Base-by-base conservation (phyloP, 1,140 invertebrate genomes). In the Drosophila erecta region DNA sequence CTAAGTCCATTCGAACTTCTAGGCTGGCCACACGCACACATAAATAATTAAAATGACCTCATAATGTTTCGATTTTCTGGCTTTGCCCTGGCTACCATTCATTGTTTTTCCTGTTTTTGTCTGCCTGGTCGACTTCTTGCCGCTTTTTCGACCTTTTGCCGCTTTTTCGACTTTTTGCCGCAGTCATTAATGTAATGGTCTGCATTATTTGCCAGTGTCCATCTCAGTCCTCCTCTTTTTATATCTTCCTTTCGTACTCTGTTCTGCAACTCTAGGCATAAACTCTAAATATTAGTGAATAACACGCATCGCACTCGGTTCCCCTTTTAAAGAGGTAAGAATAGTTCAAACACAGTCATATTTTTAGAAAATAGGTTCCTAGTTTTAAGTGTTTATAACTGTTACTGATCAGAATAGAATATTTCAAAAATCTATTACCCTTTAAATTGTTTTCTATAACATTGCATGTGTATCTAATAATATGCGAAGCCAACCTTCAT, bases 41-140 rank as follows among this genome's bases (percentile, higher is more conserved):
- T 83, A 83, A 83, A 83, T 83, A 83, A 83, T 83, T 83, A 83
- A 83, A 83, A 83, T 83, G 79, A 83, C 79, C 79, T 83, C 79
- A 83, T 83, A 83, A 83, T 70, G 79, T 83, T 83, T 83, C 79
- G 79, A 83, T 83, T 83, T 83, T 81, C 58, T 74, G 57, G 54
- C 24, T 40, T 59, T 57, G 61, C 54, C 43, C 20, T 14, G 37
- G 35, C 24, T 35, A 33, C 56, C 50, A 40, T 64, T 43, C 61
- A 44, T 76, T 50, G 62, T 43, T 76, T 74, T 38, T 33, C 41
- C 22, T 38, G 11, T 22, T 40, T 57, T 70, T 17, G 59, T 40
- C 66, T 67, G 24, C 47, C 43, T 14, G 17, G 27, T 30, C 7
- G 30, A 30, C 37, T 38, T 38, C 14, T 38, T 38, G 37, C 11